These are phyloP conservation scores for Flabesymbios commensalis DNA, from an alignment of 2,888 invertebrate genomes.

Conservation along the genomic window DNA sequence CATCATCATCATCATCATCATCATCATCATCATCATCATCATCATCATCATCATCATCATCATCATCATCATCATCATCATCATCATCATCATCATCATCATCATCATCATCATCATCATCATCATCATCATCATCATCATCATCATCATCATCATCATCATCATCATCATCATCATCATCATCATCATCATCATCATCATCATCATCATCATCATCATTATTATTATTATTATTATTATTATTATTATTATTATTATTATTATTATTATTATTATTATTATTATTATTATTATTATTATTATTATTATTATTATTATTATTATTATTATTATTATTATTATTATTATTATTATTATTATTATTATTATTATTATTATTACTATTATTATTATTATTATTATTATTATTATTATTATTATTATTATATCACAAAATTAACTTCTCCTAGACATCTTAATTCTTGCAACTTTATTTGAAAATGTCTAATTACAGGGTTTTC, in stretches of 20 bases:
- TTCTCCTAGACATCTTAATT: too few relatives aligned
- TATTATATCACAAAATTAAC: too few relatives aligned
- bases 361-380: too few relatives aligned
- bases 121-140: not conserved
- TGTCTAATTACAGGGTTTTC: too few relatives aligned
- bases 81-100: not conserved
- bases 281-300: conserved; percentile 3
- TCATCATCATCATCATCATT: not conserved
- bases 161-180: conserved; percentile 1
- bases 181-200: not conserved
- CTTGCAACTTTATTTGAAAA: too few relatives aligned
- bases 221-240: conserved; percentile 1
- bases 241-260: conserved; percentile 2
- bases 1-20: too few relatives aligned
- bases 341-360: too few relatives aligned
- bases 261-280: conserved; percentile 3
- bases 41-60: not conserved
- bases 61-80: not conserved
- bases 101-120: not conserved
- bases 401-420: too few relatives aligned
- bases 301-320: conserved; percentile 3
- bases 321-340: too few relatives aligned
- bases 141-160: not conserved
- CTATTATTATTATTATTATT: too few relatives aligned
- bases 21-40: too few relatives aligned